Evolutionary conservation across 2,797 vertebrate genomes (phyloP).

Genomic region (Galago senegalensis): DNA sequence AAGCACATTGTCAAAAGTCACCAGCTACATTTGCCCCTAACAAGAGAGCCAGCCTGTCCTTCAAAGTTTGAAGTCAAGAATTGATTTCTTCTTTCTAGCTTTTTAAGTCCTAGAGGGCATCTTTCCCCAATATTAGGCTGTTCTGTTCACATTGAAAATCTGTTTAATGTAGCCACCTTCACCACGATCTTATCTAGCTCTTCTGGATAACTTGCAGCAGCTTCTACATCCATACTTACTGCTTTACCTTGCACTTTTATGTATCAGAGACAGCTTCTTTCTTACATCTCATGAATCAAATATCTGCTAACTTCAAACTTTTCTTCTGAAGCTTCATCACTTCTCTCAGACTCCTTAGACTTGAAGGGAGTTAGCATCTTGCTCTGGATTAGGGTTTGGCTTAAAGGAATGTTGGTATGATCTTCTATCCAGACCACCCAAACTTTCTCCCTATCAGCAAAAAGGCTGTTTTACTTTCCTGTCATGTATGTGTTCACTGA

Average conservation of each 20-base stretch:
- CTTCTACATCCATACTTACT: not conserved
- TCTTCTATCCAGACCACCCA: not conserved
- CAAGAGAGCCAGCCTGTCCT: not conserved
- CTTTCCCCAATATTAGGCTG: not conserved
- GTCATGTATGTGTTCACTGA: not conserved
- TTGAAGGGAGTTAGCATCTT: not conserved
- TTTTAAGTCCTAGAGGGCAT: not conserved
- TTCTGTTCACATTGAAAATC: not conserved
- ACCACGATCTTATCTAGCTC: not conserved
- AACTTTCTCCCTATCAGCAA: not conserved
- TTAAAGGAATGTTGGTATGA: not conserved
- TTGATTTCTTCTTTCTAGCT: not conserved
- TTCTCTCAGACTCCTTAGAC: not conserved
- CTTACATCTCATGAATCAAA: not conserved
- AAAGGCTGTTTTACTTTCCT: not conserved
- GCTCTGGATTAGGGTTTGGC: not conserved
- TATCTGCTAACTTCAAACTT: not conserved
- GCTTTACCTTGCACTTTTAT: not conserved
- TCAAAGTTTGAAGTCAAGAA: not conserved
- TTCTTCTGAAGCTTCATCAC: not conserved
- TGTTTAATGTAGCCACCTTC: not conserved
- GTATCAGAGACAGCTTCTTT: not conserved
- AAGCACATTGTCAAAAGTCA: not conserved
- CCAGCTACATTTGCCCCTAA: not conserved
- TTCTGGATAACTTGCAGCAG: not conserved